Conservation (phyloP, 2,888 invertebrate species). For the Hetaerina titia region DNA sequence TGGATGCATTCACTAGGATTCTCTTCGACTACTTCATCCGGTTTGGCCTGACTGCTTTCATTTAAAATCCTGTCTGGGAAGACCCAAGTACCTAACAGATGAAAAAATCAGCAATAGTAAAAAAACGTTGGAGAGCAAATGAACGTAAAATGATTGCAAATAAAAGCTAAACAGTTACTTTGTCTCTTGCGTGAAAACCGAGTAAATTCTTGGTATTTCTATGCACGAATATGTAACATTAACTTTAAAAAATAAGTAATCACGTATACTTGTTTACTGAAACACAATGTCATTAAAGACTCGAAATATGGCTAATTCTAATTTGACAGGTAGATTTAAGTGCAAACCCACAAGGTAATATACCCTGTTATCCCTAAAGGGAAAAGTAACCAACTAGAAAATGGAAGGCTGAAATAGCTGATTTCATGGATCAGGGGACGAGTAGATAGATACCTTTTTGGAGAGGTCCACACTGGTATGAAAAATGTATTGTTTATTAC, state of each 20-base stretch:
- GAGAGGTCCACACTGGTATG: no score
- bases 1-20: slow-evolving; percentile 30
- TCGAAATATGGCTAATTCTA: background rate
- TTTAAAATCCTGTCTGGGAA: background rate
- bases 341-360: no score
- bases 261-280: background rate
- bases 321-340: no score
- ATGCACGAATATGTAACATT: no score
- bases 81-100: slow-evolving; percentile 25
- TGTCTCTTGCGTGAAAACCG: background rate
- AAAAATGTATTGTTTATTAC: no score
- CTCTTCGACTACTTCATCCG: background rate
- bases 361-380: no score
- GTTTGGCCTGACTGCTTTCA: background rate
- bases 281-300: background rate
- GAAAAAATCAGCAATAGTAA: background rate
- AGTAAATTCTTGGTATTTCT: background rate
- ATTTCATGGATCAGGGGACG: no score
- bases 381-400: no score
- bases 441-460: no score
- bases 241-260: background rate
- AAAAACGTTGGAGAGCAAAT: background rate
- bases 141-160: no score
- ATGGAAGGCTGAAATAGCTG: no score
- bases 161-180: background rate